Percentiles rank a stretch among this genome's conserved stretches.
phyloP scores from a whole-genome alignment of 2,113 vertebrate species.

The Smithornis capensis region DNA sequence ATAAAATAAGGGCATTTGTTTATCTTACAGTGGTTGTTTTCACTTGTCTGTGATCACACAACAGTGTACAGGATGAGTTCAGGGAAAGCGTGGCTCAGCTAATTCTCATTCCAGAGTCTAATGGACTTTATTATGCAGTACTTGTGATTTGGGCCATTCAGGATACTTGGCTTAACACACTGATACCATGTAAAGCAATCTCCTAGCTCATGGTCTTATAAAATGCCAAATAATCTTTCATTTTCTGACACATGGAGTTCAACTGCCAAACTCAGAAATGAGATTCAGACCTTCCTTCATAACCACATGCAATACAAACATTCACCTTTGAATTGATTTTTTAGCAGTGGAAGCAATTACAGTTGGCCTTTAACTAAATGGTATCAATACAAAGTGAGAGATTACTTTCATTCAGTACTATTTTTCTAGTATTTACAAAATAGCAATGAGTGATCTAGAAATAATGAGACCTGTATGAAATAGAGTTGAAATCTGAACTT shows the following conservation, averaged over 20 bases:
- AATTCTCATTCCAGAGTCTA: not conserved
- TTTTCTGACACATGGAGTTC: not conserved
- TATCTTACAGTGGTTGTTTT: not conserved
- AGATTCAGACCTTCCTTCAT: fast-evolving
- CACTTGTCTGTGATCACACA: not conserved
- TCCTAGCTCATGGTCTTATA: not conserved
- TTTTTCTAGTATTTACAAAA: not conserved
- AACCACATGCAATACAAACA: not conserved
- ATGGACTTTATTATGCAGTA: not conserved
- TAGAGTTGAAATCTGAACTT: not conserved
- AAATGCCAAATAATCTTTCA: not conserved
- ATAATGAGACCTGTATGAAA: not conserved
- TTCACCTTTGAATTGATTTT: not conserved
- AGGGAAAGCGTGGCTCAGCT: not conserved
- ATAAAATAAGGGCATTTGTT: not conserved
- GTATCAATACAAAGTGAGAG: not conserved
- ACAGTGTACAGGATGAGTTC: not conserved
- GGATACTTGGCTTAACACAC: not conserved
- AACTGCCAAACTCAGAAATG: not conserved
- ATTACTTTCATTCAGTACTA: not conserved
- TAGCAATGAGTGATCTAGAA: not conserved
- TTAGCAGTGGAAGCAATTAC: not conserved
- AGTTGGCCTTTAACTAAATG: not conserved
- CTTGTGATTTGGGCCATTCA: not conserved
- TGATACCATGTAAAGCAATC: not conserved